A percentile compares a stretch with the other conserved stretches of the same genome.
Conservation (phyloP, 2,888 invertebrate genomes). For the Torymus aiolomorphi region DNA sequence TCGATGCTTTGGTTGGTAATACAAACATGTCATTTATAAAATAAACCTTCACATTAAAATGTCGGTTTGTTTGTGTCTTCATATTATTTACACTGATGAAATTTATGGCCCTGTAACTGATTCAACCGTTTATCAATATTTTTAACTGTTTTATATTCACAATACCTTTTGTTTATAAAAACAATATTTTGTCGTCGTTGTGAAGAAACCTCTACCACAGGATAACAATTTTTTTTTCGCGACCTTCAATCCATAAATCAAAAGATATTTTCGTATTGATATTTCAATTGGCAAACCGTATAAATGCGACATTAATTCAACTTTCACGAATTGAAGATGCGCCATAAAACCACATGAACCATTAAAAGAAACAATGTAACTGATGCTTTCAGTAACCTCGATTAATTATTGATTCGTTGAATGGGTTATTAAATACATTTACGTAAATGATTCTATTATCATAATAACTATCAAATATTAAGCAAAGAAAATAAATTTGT, state of each 20-base stretch:
- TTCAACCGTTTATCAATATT: neutral
- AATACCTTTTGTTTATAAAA: conserved; percentile 9
- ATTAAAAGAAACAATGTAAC: neutral
- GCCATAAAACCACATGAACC: neutral
- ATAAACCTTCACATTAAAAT: no score
- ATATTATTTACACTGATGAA: no score
- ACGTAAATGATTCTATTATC: no score
- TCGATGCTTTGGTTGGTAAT: no score
- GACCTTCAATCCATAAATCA: conserved; percentile 22
- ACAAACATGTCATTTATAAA: no score
- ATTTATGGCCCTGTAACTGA: no score
- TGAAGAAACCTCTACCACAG: no score
- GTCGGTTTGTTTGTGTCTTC: no score
- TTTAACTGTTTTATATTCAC: conserved; percentile 6
- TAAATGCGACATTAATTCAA: conserved; percentile 17
- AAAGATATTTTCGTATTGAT: neutral
- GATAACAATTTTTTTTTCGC: neutral
- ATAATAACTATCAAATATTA: no score
- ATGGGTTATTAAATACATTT: no score
- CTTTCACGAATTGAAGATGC: conserved; percentile 20
- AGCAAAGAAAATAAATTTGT: no score
- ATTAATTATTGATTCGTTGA: neutral
- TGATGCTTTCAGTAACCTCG: neutral
- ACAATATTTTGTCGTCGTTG: conserved; percentile 22
- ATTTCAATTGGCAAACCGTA: conserved; percentile 1